Evolutionary conservation across 2,797 vertebrate species (phyloP), one percentile per base, ranked within the genome.

Genomic region (Etheostoma nigrum): DNA sequence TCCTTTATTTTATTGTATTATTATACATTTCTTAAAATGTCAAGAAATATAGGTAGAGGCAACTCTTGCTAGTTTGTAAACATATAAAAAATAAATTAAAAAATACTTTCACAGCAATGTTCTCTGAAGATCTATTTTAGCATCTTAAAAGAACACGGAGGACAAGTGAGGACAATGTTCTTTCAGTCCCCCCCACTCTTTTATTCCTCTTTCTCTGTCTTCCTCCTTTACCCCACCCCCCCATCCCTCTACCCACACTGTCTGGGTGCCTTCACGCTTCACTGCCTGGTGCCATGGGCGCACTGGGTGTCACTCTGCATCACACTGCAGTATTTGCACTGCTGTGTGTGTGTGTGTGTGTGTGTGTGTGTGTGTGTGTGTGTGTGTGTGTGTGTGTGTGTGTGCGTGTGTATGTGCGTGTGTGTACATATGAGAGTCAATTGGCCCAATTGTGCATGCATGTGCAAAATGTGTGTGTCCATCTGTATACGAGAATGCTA

Each of bases 251-350:
- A 65, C 61, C 63, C 60, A 82, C 82, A 79, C 76, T 85, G 88
- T 87, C 87, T 86, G 82, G 71, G 47, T 90, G 76, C 74, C 85
- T 81, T 90, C 79, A 87, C 59, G 82, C 89, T 84, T 86, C 88
- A 83, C 74, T 87, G 88, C 85, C 78, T 84, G 76, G 53, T 85
- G 85, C 88, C 89, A 78, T 47, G 1, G 76, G 88, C 76, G 47
- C 16, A 82, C 74, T 72, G 74, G 86, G 79, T 67, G 42, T 92
- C 90, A 82, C 80, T 90, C 62, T 60, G 78, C 74, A 86, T 91
- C 83, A 73, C 72, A 90, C 72, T 81, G 87, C 78, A 86, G 80
- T 86, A 84, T 85, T 72, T 72, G 62, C 61, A 77, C 23, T 75
- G 54, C 74, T 77, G 18, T 78, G 45, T 44, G 33, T 72, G 53